Evolutionary conservation across 1,140 invertebrate species (phyloP).

Genomic region (Pseudomyrmex flavicornis): DNA sequence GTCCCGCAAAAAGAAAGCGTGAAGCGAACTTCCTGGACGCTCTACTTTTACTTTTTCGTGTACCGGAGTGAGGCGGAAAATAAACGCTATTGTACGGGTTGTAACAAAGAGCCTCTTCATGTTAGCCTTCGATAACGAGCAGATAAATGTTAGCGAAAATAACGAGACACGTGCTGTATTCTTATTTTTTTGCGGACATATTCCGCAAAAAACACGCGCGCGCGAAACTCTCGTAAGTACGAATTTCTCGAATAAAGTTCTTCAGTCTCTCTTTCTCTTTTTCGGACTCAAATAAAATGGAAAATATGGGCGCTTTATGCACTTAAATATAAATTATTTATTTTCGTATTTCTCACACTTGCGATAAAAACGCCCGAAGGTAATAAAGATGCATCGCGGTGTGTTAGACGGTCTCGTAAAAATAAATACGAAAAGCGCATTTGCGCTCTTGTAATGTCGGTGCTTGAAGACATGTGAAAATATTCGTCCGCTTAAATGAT

Average conservation of each 20-base stretch:
- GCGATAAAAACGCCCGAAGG: no score
- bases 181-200: neutral
- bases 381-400: neutral
- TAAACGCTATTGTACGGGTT: neutral
- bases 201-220: neutral
- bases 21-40: no score
- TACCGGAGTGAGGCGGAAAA: neutral
- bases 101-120: no score
- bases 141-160: neutral
- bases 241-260: conserved; percentile 4
- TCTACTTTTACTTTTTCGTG: no score
- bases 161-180: neutral
- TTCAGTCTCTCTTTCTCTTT: neutral
- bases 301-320: neutral
- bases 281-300: neutral
- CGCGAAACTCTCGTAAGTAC: neutral
- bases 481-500: neutral
- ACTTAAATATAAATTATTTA: neutral
- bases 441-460: neutral
- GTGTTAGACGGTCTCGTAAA: neutral
- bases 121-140: neutral
- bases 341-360: neutral
- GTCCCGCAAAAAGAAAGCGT: no score
- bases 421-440: neutral
- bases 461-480: conserved; percentile 1